Evolutionary conservation across 2,797 vertebrate species (phyloP), one percentile per base, ranked within the genome.

Genomic region (Peromyscus melanophrys): DNA sequence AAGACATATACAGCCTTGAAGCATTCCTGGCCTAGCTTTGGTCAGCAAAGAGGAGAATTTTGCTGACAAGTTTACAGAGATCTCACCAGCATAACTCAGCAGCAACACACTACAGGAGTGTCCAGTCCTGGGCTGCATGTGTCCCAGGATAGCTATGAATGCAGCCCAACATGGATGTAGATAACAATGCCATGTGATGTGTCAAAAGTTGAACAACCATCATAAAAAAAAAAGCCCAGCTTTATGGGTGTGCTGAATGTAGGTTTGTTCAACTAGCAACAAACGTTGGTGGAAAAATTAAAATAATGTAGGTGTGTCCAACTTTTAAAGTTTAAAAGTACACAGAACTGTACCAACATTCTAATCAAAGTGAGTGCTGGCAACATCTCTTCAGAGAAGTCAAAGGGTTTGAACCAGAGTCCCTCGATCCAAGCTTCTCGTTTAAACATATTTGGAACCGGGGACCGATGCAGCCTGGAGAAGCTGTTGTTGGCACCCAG

Each of bases 271-370:
- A 49, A 1, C 3, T 13, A 61, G 57, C 46, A 89, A 27, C 84
- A 67, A 37, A 81, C 14, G 2, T 14, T 10, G 19, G 40, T 86
- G 76, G 43, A n/a, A 49, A 93, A 91, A 89, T n/a, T 46, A 19
- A 87, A 93, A 71, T n/a, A 84, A 52, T 0, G 3, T 43, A 43
- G 83, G 86, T 21, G 13, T 1, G 27, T 90, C 46, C 19, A 76
- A 27, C 19, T 67, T 90, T 84, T n/a, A 55, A 59, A 59, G 46
- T 78, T 97, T 84, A 88, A 89, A 94, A 57, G 63, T 65, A 65
- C 57, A 93, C 34, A 29, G 5, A 78, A 88, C 34, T 93, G 61
- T 71, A 27, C 67, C 76, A 13, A 82, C 80, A 77, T 89, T 78
- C 55, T 82, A 37, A 85, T 5, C 25, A 43, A 83, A 31, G 10